Percentiles rank a stretch among this genome's conserved stretches.
These are phyloP conservation scores for Bombylius major DNA, from an alignment of 2,888 invertebrate genomes.

Conservation along the genomic window DNA sequence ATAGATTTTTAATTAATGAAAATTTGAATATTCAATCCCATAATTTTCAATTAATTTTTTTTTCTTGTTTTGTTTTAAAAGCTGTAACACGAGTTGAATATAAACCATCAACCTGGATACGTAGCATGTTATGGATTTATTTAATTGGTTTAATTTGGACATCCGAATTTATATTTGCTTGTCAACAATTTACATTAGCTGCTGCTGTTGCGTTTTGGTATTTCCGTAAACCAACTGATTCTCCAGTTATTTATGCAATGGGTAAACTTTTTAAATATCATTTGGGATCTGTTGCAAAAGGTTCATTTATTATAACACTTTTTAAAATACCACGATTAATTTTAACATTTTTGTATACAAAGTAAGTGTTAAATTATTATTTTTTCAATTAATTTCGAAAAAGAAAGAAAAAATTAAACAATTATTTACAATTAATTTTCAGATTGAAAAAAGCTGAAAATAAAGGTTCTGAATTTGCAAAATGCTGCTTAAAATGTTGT, in stretches of 20 bases:
- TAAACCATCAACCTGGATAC: slow-evolving; percentile 63
- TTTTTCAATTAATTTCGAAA: not conserved
- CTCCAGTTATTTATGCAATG: slow-evolving; percentile 44
- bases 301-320: slow-evolving; percentile 83
- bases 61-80: slow-evolving; percentile 24
- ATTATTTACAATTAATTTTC: slow-evolving; percentile 15
- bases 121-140: slow-evolving; percentile 92
- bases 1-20: not conserved
- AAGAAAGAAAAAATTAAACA: not conserved
- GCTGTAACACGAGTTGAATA: slow-evolving; percentile 58
- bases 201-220: slow-evolving; percentile 92
- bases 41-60: slow-evolving; percentile 5
- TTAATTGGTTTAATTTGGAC: slow-evolving; percentile 84
- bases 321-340: slow-evolving; percentile 85
- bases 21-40: not conserved
- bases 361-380: slow-evolving; percentile 45
- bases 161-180: slow-evolving; percentile 86
- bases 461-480: slow-evolving; percentile 60
- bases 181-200: slow-evolving; percentile 88
- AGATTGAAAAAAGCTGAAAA: slow-evolving; percentile 56
- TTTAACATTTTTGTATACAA: slow-evolving; percentile 77
- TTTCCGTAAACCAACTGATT: slow-evolving; percentile 62
- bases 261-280: slow-evolving; percentile 76
- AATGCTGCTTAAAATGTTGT: slow-evolving; percentile 65
- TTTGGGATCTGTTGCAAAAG: slow-evolving; percentile 88